phyloP scores from a whole-genome alignment of 2,797 vertebrate genomes.

The Astyanax mexicanus region DNA sequence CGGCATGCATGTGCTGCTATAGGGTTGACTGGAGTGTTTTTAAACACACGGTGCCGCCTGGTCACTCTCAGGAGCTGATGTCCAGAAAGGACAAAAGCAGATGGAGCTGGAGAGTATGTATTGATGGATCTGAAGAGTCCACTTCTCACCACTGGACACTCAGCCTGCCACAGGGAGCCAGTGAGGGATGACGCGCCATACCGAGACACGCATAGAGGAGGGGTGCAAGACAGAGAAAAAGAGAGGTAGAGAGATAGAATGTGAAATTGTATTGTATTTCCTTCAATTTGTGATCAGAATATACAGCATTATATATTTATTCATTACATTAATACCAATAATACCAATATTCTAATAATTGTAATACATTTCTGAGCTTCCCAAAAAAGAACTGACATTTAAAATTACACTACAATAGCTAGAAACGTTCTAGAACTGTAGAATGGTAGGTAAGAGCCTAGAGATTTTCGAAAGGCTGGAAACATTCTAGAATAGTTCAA shows the following conservation, averaged over 20 bases:
- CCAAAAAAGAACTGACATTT: too few species aligned
- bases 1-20: conserved; percentile 14
- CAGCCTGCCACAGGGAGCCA: conserved; percentile 43
- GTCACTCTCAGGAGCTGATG: not conserved
- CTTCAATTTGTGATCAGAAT: too few species aligned
- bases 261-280: too few species aligned
- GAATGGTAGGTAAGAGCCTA: too few species aligned
- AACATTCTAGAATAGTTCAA: too few species aligned
- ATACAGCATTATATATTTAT: too few species aligned
- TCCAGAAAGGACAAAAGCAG: conserved; percentile 17
- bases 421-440: too few species aligned
- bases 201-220: conserved; percentile 55
- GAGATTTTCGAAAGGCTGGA: too few species aligned
- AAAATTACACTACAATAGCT: too few species aligned
- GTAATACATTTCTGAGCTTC: too few species aligned
- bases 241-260: conserved; percentile 61
- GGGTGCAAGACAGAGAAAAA: conserved; percentile 55
- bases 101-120: conserved; percentile 17
- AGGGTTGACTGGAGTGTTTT: not conserved
- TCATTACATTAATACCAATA: too few species aligned
- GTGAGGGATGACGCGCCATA: conserved; percentile 54
- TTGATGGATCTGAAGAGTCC: conserved; percentile 27
- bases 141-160: conserved; percentile 1
- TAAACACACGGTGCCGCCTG: conserved; percentile 19
- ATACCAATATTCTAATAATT: too few species aligned